Percentiles rank a stretch among this genome's conserved stretches.
Evolutionary conservation across 2,797 vertebrate genomes (phyloP).

Genomic region (Podargus strigoides): DNA sequence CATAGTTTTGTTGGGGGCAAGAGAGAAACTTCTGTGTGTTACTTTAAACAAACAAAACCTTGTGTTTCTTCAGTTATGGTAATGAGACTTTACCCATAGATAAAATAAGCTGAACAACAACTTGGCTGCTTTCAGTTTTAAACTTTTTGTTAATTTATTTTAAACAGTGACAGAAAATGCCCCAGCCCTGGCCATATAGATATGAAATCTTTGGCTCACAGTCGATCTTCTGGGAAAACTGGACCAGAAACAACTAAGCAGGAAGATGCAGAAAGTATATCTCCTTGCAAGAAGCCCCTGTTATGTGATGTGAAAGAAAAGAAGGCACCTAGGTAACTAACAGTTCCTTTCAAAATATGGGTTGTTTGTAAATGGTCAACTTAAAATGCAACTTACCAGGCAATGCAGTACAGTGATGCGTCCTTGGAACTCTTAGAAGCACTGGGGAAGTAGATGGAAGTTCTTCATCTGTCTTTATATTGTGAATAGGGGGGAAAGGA

Average conservation of each 20-base stretch:
- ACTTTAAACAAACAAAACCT: neutral
- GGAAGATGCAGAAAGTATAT: slow-evolving; percentile 59
- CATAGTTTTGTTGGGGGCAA: neutral
- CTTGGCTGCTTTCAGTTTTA: neutral
- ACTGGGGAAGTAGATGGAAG: neutral
- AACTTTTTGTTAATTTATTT: neutral
- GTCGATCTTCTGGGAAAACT: slow-evolving; percentile 12
- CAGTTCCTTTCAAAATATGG: neutral
- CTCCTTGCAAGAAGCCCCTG: slow-evolving; percentile 63
- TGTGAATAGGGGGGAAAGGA: neutral
- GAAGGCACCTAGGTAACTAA: slow-evolving; percentile 55
- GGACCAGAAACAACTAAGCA: slow-evolving; percentile 35
- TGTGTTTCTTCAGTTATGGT: neutral
- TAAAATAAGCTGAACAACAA: neutral
- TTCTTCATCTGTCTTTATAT: neutral
- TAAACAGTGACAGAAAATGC: slow-evolving; percentile 47
- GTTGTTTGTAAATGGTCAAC: neutral
- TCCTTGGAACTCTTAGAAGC: neutral
- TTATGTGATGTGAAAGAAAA: slow-evolving; percentile 69
- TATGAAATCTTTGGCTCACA: slow-evolving; percentile 34
- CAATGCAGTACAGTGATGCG: neutral
- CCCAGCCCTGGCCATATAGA: neutral
- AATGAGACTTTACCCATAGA: neutral
- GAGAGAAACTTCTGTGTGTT: neutral
- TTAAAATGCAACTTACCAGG: neutral